Base-by-base conservation (phyloP, 1,140 invertebrate genomes). In the Drosophila watanabei region DNA sequence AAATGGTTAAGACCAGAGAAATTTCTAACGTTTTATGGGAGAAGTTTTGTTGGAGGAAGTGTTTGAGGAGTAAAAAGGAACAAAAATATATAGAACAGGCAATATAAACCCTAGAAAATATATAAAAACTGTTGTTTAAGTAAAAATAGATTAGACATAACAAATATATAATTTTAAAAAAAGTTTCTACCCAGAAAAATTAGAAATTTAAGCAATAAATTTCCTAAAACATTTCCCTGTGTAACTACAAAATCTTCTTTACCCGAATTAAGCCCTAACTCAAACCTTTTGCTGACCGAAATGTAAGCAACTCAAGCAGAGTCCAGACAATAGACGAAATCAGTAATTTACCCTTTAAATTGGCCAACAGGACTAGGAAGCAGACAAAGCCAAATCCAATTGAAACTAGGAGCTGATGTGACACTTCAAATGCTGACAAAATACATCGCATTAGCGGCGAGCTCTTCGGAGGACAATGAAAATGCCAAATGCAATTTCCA, bases 381-480 rank as follows among this genome's bases (percentile, higher is more conserved):
- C 84, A 80, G 84, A 88, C 80, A 76, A 73, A 70, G 77, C 71
- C 73, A 83, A 80, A 88, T 89, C 78, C 60, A 80, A 80, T 73
- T 76, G 64, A 62, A 58, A 61, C 48, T 37, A 33, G 49, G 48
- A 76, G 80, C 66, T 77, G 81, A 80, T 75, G 73, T 61, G 85
- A 84, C 81, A 85, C 78, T 85, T 81, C 65, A 89, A 85, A 75
- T 69, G 81, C 85, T 88, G 85, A 89, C 84, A 89, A 79, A 88
- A 88, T 88, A 89, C 79, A 82, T 81, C 85, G 85, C 81, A 88
- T 89, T 88, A 88, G 89, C 85, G 72, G 58, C 30, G 30, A 8
- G 48, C 37, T 41, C 43, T 18, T 0, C 6, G 16, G n/a, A 52
- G 63, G 69, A 85, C 85, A 89, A 88, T 65, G 30, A 45, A 61